Evolutionary conservation across 1,140 invertebrate genomes (phyloP).

Genomic region (Drosophila repleta): DNA sequence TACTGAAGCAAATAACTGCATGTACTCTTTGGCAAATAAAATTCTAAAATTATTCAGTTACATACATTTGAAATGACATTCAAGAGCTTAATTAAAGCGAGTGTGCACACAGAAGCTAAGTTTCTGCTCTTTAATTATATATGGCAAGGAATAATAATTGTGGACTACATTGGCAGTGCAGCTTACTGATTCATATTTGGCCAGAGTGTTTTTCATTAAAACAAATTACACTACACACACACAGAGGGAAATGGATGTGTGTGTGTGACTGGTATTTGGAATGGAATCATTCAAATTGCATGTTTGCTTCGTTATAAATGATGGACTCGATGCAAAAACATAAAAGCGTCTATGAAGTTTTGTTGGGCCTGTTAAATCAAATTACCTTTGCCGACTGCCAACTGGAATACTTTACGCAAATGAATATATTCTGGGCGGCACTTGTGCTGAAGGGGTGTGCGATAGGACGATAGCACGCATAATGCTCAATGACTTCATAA

Average conservation of each 20-base stretch:
- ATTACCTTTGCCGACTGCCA: slow-evolving; percentile 59
- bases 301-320: slow-evolving; percentile 21
- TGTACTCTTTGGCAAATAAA: no score
- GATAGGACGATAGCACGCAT: slow-evolving; percentile 37
- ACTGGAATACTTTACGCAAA: slow-evolving; percentile 70
- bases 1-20: no score
- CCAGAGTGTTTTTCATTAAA: slow-evolving; percentile 24
- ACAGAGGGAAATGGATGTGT: not conserved
- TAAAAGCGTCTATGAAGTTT: slow-evolving; percentile 8
- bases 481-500: slow-evolving; percentile 79
- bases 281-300: slow-evolving; percentile 27
- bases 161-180: not conserved
- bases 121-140: no score
- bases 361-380: slow-evolving; percentile 63
- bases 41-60: no score
- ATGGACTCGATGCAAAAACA: slow-evolving; percentile 35
- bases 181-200: not conserved
- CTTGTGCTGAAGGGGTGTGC: no score
- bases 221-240: slow-evolving; percentile 23
- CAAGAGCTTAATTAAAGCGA: no score
- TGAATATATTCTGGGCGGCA: slow-evolving; percentile 55
- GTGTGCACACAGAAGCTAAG: slow-evolving; percentile 11
- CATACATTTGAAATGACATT: no score
- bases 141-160: not conserved
- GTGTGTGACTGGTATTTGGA: not conserved